Base-by-base conservation (phyloP, 2,797 vertebrate genomes). In the Anableps anableps region DNA sequence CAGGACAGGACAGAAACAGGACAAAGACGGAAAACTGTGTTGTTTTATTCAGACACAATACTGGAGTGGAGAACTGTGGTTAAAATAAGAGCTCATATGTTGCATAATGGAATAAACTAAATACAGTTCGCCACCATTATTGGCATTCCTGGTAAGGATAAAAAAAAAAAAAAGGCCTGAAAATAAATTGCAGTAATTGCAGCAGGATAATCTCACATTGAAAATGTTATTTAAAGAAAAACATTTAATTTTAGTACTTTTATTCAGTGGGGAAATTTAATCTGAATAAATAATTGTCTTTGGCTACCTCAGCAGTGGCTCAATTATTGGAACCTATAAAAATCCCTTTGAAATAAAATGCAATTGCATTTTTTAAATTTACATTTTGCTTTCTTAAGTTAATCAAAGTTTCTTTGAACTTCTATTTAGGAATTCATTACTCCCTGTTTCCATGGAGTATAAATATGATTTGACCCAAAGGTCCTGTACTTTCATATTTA, bases 11-110 rank as follows among this genome's bases (percentile, higher is more conserved):
- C 75, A 80, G 51, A 21, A 60, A 77, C 72, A 72, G 71, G 58
- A 68, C 50, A 68, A 74, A 83, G 51, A 47, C 29, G 58, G 1
- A 79, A 55, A 81, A 38, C 7, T 16, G 23, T 45, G 36, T 23
- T 29, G 55, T 77, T 87, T 80, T 76, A 77, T 74, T 78, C 29
- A 71, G 9, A 77, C 34, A 64, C 16, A 45, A 58, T n/a, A 58
- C 3, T 29, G 1, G 2, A 47, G 66, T 1, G 45, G 75, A 76
- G 13, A 26, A 16, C 36, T 0, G 14, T 41, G 11, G 50, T 74
- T 53, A 58, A 53, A 74, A 26, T 23, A 23, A 41, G 21, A 26
- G 21, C 19, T 66, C 34, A 4, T 9, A 19, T 31, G 36, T 68
- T 68, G 36, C 64, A 68, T 41, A 41, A 41, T 34, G 36, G 21